Evolutionary conservation across 2,888 invertebrate species (phyloP).

Genomic region (Halictus quadricinctus): DNA sequence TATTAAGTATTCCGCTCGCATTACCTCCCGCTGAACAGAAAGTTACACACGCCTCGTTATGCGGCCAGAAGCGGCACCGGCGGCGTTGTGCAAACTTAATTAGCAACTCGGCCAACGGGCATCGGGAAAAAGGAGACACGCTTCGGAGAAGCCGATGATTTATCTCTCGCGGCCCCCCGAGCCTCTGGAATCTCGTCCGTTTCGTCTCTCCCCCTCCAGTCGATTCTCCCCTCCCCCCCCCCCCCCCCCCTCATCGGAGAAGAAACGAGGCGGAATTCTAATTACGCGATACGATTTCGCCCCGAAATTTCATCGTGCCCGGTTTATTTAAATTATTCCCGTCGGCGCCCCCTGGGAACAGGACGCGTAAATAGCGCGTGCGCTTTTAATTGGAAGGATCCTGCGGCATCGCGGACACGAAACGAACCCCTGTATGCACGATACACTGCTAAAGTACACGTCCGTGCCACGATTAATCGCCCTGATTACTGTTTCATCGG

Average conservation of each 20-base stretch:
- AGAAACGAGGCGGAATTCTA: slow-evolving; percentile 28
- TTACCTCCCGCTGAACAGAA: slow-evolving; percentile 63
- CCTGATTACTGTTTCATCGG: background rate
- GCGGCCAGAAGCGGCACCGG: slow-evolving; percentile 52
- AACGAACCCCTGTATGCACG: background rate
- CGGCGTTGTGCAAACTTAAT: slow-evolving; percentile 74
- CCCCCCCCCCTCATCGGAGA: background rate
- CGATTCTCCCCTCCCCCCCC: background rate
- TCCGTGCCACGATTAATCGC: slow-evolving; percentile 29
- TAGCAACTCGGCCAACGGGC: slow-evolving; percentile 64
- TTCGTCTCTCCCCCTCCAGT: slow-evolving; percentile 17
- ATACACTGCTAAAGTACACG: background rate
- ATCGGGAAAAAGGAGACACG: slow-evolving; percentile 52
- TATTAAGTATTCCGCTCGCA: slow-evolving; percentile 68
- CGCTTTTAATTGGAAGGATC: slow-evolving; percentile 36
- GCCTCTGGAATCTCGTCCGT: slow-evolving; percentile 41
- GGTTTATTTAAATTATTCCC: slow-evolving; percentile 22
- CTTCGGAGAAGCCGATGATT: slow-evolving; percentile 61
- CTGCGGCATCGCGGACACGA: background rate
- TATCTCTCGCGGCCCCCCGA: slow-evolving; percentile 37
- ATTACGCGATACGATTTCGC: slow-evolving; percentile 20
- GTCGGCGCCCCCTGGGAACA: background rate
- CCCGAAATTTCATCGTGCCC: slow-evolving; percentile 6
- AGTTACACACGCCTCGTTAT: slow-evolving; percentile 71
- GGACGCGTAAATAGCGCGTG: background rate